Evolutionary conservation across 2,888 invertebrate genomes (phyloP).

Genomic region (Parnassius orleans): DNA sequence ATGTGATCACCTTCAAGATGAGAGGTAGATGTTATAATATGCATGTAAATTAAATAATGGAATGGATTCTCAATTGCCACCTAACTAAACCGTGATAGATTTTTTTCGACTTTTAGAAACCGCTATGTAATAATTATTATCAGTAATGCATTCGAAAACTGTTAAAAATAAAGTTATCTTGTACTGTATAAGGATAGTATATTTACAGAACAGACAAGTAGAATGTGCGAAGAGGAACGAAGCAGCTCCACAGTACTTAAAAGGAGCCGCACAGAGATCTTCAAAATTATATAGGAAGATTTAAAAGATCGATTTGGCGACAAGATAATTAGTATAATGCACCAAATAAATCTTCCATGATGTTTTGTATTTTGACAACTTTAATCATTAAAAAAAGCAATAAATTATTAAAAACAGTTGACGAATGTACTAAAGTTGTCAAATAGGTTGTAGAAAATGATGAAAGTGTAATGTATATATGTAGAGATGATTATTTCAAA

Average conservation of each 20-base stretch:
- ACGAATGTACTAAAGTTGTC: constrained; percentile 2
- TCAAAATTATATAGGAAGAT: constrained; percentile 34
- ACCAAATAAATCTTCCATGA: constrained; percentile 13
- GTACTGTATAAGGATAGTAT: background rate
- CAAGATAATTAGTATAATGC: constrained; percentile 1
- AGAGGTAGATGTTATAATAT: constrained; percentile 72
- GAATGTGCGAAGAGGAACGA: constrained; percentile 36
- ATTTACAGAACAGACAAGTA: background rate
- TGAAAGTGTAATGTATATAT: background rate
- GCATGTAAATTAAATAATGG: constrained; percentile 30
- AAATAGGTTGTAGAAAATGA: constrained; percentile 5
- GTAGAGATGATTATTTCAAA: background rate
- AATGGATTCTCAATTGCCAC: constrained; percentile 2
- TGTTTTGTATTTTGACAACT: background rate
- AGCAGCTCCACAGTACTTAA: constrained; percentile 32
- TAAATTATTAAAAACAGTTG: background rate
- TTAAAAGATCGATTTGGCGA: constrained; percentile 1
- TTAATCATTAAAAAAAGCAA: background rate
- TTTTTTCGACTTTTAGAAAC: too few relatives aligned
- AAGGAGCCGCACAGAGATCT: constrained; percentile 34
- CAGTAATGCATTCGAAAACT: background rate
- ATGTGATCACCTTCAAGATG: constrained; percentile 44
- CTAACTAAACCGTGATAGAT: too few relatives aligned
- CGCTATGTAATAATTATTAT: background rate
- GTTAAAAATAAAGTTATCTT: background rate